Evolutionary conservation across 2,797 vertebrate species (phyloP), one percentile per base, ranked within the genome.

Genomic region (Bovichtus variegatus): DNA sequence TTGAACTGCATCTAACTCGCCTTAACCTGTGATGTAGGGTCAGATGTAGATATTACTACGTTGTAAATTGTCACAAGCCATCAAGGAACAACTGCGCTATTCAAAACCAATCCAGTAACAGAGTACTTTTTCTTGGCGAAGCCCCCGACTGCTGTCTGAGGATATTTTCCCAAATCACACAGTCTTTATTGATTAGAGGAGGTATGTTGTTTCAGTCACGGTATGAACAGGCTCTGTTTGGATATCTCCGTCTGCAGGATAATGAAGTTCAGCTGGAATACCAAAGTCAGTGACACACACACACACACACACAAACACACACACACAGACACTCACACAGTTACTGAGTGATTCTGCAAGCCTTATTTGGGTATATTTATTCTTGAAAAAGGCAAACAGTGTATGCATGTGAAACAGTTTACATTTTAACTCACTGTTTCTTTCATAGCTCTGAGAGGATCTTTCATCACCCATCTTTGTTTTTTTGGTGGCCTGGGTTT

Each of bases 341-440:
- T 25, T 46, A 46, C 74, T 3, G 59, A 61, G 81, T 73, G 60
- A 74, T 86, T 79, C 72, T 57, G 40, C 44, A 2, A 38, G 65
- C 92, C 92, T 92, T 93, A 93, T 94, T 93, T 92, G 93, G 93
- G 71, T 76, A 83, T 90, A 86, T 90, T 90, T 91, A 84, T 89
- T 78, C 74, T 62, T 84, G 85, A 86, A 90, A 80, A 85, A 79
- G 69, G 57, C 86, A 64, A 84, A 87, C 81, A 70, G 72, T 53
- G 66, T 53, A 70, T 54, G 50, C 72, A 64, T 79, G 66, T 80
- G 29, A 60, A 44, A 36, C 9, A 27, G 57, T 73, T 88, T 72
- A 57, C 34, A 44, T 57, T 74, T 71, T 51, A 59, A 53, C 49
- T 60, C 36, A 11, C 16, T 73, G 57, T 55, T 72, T 72, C 55